Base-by-base conservation (phyloP, 2,797 vertebrate species). In the Tragopan temminckii region DNA sequence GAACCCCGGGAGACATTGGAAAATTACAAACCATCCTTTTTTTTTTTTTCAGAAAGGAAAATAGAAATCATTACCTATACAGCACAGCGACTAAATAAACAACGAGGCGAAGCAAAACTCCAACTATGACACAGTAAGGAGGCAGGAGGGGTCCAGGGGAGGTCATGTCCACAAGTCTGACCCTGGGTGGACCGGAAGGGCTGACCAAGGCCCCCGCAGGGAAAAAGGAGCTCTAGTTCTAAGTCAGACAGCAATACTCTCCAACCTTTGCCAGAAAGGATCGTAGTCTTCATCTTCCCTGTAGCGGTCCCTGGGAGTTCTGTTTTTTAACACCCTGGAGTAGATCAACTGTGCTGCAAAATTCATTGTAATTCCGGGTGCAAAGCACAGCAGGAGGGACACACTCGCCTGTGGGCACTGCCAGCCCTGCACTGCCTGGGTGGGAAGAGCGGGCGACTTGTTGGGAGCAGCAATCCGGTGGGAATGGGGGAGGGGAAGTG, bases 181-280 rank as follows among this genome's bases (percentile, higher is more conserved):
- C 85, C 86, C 89, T 76, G 62, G 93, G 69, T 7, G 29, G 36
- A 70, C 68, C 90, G 69, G 20, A 4, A 93, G 93, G 86, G 74
- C 79, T 83, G 93, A 90, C 93, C 96, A 84, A 89, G 85, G 67
- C 68, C 92, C 85, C 76, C 93, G 87, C 90, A 72, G 59, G 80
- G 31, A 90, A n/a, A 89, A 90, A 94, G 84, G 74, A 95, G 95
- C 75, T 92, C 94, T 97, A 97, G 89, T 90, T 96, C 96, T 96
- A 97, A 90, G 68, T 97, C 95, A 97, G 93, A 96, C 93, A 94
- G 89, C 85, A 96, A 94, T 53, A 79, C 95, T 97, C 94, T 98
- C 98, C 98, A 98, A 99, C 99, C 99, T 99, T 98, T 98, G 98
- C 99, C 99, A 99, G 98, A 99, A 99, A 95, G 99, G 99, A 96